phyloP scores from a whole-genome alignment of 2,113 vertebrate species.

The Rhagologus leucostigma region DNA sequence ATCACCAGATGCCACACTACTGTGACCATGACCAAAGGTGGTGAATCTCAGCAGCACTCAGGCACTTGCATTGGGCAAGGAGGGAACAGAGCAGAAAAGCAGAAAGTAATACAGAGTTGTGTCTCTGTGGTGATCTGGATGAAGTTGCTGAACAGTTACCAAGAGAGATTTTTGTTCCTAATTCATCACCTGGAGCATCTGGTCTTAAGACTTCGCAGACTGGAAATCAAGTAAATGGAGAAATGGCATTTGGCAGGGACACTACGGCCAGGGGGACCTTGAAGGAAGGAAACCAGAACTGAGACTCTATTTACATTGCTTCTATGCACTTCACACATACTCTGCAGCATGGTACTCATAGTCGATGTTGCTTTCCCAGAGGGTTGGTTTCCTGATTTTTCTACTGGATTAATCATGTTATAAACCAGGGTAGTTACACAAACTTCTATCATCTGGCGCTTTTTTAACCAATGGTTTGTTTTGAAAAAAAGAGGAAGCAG shows the following conservation, averaged over 20 bases:
- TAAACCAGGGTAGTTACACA: background rate
- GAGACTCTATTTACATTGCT: background rate
- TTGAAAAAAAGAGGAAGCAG: background rate
- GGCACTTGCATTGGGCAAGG: background rate
- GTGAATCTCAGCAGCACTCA: background rate
- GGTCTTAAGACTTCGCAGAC: background rate
- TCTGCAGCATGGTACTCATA: background rate
- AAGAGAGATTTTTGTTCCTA: background rate
- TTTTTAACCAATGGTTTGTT: background rate
- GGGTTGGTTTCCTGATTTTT: background rate
- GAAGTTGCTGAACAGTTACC: background rate
- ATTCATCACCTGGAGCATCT: background rate
- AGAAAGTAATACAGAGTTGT: background rate
- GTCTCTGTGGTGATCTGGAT: background rate
- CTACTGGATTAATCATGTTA: background rate
- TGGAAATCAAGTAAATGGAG: background rate
- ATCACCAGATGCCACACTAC: too few species aligned
- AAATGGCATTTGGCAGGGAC: background rate
- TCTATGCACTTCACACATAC: background rate
- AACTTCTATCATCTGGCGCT: accelerated
- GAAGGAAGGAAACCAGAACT: background rate
- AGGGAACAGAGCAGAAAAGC: background rate
- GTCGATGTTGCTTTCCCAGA: background rate
- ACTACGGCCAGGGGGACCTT: background rate
- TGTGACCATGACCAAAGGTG: background rate